Percentiles rank a stretch among this genome's conserved stretches.
Evolutionary conservation across 2,113 vertebrate genomes (phyloP).

Genomic region (Misgurnus anguillicaudatus): DNA sequence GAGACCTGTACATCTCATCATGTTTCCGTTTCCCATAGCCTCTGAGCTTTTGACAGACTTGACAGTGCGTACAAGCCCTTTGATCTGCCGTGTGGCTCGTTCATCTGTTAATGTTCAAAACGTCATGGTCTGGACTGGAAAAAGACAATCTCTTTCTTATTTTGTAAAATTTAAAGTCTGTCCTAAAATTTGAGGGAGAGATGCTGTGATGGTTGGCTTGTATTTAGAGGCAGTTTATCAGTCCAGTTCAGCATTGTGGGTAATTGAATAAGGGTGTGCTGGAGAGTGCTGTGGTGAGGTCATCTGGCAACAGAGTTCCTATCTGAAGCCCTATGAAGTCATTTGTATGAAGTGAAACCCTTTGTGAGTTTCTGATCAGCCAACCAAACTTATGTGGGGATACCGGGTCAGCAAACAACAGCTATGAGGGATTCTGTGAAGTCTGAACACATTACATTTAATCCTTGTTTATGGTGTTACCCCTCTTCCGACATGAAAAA

Average conservation of each 20-base stretch:
- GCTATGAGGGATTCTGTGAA: not conserved
- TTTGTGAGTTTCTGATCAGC: constrained; percentile 57
- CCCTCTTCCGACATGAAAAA: too few species aligned
- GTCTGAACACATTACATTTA: not conserved
- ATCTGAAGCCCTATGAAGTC: constrained; percentile 66
- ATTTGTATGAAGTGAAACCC: constrained; percentile 54
- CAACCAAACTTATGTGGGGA: constrained; percentile 66
- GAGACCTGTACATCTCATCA: not conserved
- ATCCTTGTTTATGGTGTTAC: too few species aligned
- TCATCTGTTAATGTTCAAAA: not conserved
- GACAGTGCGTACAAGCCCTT: not conserved
- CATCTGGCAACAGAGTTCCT: constrained; percentile 32
- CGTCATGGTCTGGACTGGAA: not conserved
- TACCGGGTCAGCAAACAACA: constrained; percentile 67
- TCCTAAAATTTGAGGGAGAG: not conserved
- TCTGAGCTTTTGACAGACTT: not conserved
- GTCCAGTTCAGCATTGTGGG: constrained; percentile 22
- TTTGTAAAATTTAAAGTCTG: not conserved
- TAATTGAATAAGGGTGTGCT: constrained; percentile 39
- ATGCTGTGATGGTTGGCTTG: constrained; percentile 13
- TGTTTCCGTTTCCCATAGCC: not conserved
- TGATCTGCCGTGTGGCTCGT: not conserved
- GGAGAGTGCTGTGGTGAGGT: constrained; percentile 34
- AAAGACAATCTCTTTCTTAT: constrained; percentile 2
- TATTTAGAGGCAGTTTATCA: constrained; percentile 52